Evolutionary conservation across 2,888 invertebrate species (phyloP).

Genomic region (Dicycla oo): DNA sequence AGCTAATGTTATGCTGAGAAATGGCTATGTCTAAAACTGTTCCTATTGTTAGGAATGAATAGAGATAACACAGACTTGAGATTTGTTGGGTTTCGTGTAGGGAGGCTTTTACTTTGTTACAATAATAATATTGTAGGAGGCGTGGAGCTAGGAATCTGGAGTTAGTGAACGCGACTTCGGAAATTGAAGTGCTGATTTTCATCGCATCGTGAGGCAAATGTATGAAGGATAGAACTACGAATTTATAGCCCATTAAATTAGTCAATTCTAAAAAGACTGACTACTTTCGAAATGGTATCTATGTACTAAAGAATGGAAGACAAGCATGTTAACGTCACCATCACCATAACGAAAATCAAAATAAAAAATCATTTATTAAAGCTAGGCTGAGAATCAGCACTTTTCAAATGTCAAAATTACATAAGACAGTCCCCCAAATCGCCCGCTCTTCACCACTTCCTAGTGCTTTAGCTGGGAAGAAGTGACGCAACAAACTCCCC

Average conservation of each 20-base stretch:
- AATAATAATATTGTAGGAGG: slow-evolving; percentile 53
- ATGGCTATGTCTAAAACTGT: slow-evolving; percentile 61
- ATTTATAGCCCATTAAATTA: not conserved
- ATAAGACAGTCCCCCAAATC: no score
- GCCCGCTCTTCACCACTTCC: no score
- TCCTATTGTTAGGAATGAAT: slow-evolving; percentile 63
- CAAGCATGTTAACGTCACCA: no score
- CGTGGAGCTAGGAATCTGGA: slow-evolving; percentile 42
- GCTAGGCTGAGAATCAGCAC: no score
- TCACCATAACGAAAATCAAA: no score
- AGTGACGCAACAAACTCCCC: no score
- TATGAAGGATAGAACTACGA: not conserved
- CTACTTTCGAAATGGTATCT: not conserved
- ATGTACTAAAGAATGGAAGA: no score
- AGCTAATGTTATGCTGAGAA: slow-evolving; percentile 67
- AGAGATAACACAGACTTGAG: slow-evolving; percentile 56
- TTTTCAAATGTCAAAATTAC: no score
- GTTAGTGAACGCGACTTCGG: slow-evolving; percentile 10
- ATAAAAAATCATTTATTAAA: no score
- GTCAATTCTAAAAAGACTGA: not conserved
- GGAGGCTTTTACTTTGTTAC: slow-evolving; percentile 60
- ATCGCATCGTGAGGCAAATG: slow-evolving; percentile 26
- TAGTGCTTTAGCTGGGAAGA: no score
- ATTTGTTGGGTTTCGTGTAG: slow-evolving; percentile 59
- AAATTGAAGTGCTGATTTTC: slow-evolving; percentile 27